Base-by-base conservation (phyloP, 2,113 vertebrate species). In the Ochotona princeps region DNA sequence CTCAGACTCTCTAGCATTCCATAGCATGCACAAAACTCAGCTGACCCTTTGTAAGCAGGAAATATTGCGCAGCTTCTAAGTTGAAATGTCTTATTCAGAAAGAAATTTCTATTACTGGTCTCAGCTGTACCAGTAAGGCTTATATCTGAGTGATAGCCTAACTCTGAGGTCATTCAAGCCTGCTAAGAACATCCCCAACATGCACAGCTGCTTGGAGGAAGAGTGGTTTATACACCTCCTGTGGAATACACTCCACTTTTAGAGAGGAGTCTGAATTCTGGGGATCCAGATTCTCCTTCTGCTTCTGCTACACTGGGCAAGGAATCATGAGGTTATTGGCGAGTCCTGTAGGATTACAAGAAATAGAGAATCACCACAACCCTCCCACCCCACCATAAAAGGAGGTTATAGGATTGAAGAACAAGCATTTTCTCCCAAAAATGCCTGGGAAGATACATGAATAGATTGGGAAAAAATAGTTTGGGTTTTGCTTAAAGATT, bases 401-500 rank as follows among this genome's bases (percentile, higher is more conserved):
- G 66, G 57, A 67, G 92, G 76, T 26, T 72, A 11, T 72, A 23
- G 69, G 60, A 80, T 79, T 66, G n/a, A 57, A n/a, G 21, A 93
- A 61, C 66, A 83, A 54, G 11, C 9, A 63, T 87, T 82, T 94
- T 57, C 30, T 94, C 18, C 28, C 67, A 35, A 75, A 85, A 92
- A 67, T 26, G 20, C 75, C n/a, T 76, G 80, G n/a, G 11, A 84
- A 87, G 18, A 90, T 32, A 65, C 21, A 38, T 63, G 15, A 75
- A 87, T 23, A 81, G 21, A 90, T 91, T 28, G 28, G 21, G 89
- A 30, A 10, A 83, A 93, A 91, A 76, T 1, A 35, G 17, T 51
- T 97, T 93, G 80, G 49, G 17, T 94, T 61, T 76, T 89, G 21
- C 76, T 93, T 83, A 66, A 93, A 89, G 66, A 95, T 63, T 89